Conservation (phyloP, 2,113 vertebrate genomes). For the Oceanodroma tethys region DNA sequence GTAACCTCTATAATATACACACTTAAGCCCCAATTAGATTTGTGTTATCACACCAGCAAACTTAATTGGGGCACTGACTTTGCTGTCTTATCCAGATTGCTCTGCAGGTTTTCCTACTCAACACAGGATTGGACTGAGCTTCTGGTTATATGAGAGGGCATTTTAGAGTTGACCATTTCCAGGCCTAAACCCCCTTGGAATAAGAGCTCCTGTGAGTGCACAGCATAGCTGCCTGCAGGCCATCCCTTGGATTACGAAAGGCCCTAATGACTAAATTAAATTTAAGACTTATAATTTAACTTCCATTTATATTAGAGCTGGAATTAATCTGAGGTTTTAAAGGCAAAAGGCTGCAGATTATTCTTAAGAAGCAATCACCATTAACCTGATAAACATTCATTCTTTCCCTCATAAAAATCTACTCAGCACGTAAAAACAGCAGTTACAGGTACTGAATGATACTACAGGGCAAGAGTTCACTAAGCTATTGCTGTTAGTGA, state of each 20-base stretch:
- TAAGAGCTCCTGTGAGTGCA: neutral
- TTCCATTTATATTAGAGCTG: slow-evolving; percentile 41
- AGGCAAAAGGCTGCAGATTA: slow-evolving; percentile 51
- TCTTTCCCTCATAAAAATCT: neutral
- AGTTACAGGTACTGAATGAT: neutral
- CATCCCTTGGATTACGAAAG: slow-evolving; percentile 18
- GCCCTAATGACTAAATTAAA: slow-evolving; percentile 58
- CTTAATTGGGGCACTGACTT: neutral
- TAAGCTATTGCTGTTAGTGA: neutral
- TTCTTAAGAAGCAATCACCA: slow-evolving; percentile 24
- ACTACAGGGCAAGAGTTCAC: neutral
- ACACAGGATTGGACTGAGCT: neutral
- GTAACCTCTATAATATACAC: neutral
- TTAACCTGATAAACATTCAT: neutral
- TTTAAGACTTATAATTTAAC: slow-evolving; percentile 56
- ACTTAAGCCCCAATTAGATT: neutral
- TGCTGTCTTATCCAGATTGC: neutral
- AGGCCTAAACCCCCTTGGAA: neutral
- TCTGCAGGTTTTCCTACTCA: neutral
- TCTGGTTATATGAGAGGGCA: neutral
- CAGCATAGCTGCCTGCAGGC: neutral
- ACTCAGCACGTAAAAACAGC: neutral
- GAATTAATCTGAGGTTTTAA: slow-evolving; percentile 60
- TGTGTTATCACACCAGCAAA: neutral
- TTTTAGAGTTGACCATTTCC: neutral